These are phyloP conservation scores for Eucidaris tribuloides DNA, from an alignment of 35 echinoderm and acorn worm species.

Conservation along the genomic window DNA sequence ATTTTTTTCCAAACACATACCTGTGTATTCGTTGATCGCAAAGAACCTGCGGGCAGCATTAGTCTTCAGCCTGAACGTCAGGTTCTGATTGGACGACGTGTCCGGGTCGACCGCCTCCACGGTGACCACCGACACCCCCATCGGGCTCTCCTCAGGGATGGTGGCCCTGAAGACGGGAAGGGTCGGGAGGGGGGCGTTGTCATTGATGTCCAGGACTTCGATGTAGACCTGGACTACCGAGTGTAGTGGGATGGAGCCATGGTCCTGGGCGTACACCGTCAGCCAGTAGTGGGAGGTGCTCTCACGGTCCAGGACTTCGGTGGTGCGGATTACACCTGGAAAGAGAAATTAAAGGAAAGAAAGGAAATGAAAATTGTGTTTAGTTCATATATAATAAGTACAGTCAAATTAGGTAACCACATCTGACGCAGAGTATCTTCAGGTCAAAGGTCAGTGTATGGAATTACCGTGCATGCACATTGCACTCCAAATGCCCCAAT, in stretches of 20 bases:
- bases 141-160: slow-evolving; percentile 58
- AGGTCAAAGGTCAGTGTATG: too few relatives aligned
- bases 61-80: slow-evolving; percentile 48
- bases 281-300: slow-evolving; percentile 81
- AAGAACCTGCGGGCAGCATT: slow-evolving; percentile 56
- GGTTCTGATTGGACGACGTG: slow-evolving; percentile 29
- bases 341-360: background rate
- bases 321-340: slow-evolving; percentile 77
- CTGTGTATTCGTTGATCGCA: slow-evolving; percentile 67
- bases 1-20: too few relatives aligned
- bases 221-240: slow-evolving; percentile 81
- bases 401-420: too few relatives aligned
- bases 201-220: slow-evolving; percentile 79
- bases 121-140: slow-evolving; percentile 32
- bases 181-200: slow-evolving; percentile 76
- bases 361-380: background rate
- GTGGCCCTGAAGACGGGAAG: slow-evolving; percentile 57
- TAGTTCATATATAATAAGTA: too few relatives aligned
- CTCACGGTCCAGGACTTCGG: slow-evolving; percentile 69
- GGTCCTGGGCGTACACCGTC: slow-evolving; percentile 90
- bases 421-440: too few relatives aligned
- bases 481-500: too few relatives aligned
- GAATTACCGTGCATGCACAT: too few relatives aligned
- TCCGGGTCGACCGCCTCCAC: slow-evolving; percentile 76
- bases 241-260: slow-evolving; percentile 78